Percentiles rank a stretch among this genome's conserved stretches.
phyloP scores from a whole-genome alignment of 2,888 invertebrate genomes.

The Drosophila macrospina region DNA sequence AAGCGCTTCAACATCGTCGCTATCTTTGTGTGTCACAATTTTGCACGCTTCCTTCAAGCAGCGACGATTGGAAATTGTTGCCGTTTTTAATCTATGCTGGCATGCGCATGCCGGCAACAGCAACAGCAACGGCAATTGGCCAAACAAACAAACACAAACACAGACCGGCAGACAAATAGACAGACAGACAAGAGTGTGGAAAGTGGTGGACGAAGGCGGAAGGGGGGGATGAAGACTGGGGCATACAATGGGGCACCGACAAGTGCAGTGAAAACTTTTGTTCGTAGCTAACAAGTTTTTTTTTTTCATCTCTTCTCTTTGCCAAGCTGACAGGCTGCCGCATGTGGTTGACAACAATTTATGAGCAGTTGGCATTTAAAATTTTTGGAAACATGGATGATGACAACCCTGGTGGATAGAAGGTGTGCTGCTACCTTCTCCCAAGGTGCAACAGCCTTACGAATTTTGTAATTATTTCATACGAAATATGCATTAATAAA shows the following conservation, averaged over 20 bases:
- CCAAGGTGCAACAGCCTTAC: background rate
- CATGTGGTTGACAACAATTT: conserved; percentile 64
- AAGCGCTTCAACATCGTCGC: conserved; percentile 35
- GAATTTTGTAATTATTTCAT: background rate
- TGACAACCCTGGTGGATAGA: conserved; percentile 14
- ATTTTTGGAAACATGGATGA: conserved; percentile 39
- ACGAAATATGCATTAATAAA: background rate
- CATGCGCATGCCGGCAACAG: conserved; percentile 73
- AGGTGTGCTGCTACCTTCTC: background rate
- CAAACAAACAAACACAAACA: conserved; percentile 54
- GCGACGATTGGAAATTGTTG: conserved; percentile 67
- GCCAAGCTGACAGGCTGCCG: conserved; percentile 29
- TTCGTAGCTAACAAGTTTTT: conserved; percentile 65
- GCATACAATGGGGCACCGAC: conserved; percentile 62
- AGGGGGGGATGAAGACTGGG: conserved; percentile 5
- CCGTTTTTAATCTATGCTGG: conserved; percentile 77
- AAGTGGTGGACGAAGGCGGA: background rate
- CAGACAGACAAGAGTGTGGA: conserved; percentile 12
- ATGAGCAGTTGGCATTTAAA: conserved; percentile 66
- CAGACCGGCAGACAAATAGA: conserved; percentile 21
- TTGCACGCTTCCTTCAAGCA: conserved; percentile 64
- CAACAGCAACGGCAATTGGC: conserved; percentile 73
- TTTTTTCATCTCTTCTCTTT: conserved; percentile 13
- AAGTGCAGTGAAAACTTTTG: conserved; percentile 75
- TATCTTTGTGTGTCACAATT: conserved; percentile 80